phyloP scores from a whole-genome alignment of 2,113 vertebrate genomes.

The Ochotona princeps region DNA sequence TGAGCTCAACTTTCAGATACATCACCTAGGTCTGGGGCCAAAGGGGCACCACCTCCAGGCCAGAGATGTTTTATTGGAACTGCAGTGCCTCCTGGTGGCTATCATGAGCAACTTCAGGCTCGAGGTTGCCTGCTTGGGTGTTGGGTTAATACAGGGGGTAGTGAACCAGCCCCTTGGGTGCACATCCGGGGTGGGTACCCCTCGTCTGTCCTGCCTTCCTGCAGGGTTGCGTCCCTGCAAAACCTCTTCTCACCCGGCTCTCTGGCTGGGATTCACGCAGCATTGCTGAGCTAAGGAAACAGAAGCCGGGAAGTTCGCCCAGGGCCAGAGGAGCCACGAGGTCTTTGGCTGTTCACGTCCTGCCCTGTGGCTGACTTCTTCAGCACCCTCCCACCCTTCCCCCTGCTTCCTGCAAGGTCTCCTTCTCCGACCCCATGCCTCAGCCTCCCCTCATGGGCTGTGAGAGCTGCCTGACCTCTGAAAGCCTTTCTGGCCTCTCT shows the following conservation, averaged over 20 bases:
- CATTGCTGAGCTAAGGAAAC: background rate
- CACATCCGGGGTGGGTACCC: background rate
- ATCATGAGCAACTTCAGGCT: slow-evolving; percentile 40
- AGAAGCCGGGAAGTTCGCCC: background rate
- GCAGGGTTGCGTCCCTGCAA: background rate
- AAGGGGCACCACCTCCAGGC: background rate
- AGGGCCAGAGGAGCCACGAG: background rate
- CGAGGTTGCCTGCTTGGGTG: background rate
- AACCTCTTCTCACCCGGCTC: background rate
- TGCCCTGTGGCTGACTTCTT: background rate
- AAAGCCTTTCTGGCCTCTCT: too few relatives aligned
- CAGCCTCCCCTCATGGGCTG: background rate
- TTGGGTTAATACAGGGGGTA: background rate
- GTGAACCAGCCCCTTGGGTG: background rate
- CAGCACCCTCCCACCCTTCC: background rate
- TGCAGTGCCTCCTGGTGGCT: slow-evolving; percentile 77
- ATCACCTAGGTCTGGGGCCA: background rate
- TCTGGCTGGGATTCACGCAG: background rate
- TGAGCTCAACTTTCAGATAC: background rate
- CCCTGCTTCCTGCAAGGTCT: background rate
- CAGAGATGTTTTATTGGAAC: slow-evolving; percentile 40
- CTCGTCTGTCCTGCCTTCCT: background rate
- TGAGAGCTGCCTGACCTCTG: background rate
- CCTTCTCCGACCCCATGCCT: accelerated
- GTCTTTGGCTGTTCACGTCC: background rate